Base-by-base conservation (phyloP, 2,797 vertebrate genomes). In the Denticeps clupeoides region DNA sequence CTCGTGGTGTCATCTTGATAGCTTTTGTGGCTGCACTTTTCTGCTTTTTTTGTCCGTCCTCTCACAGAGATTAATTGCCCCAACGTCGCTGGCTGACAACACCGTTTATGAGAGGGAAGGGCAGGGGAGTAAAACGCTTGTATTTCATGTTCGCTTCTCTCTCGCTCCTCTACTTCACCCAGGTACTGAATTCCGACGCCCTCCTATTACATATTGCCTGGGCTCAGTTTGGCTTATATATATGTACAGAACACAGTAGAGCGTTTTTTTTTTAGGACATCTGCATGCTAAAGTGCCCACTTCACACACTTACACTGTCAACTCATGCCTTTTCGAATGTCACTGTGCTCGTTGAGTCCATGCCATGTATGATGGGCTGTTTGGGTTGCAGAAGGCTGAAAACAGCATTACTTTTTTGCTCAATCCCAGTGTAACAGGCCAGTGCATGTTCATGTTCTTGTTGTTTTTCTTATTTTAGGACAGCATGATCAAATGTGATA, bases 51-150 rank as follows among this genome's bases (percentile, higher is more conserved):
- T 58, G 59, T 58, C 47, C 64, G 55, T 71, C 64, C 64, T 66
- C 60, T 55, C 45, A 56, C 68, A 55, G 54, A 82, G 79, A 82
- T 81, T 72, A 82, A 83, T 82, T 78, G 70, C 71, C 72, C 51
- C 49, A 49, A 52, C 47, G 56, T 45, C 48, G 50, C 51, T 25
- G 50, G 62, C 62, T 76, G 74, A 82, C 79, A 82, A 74, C 64
- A 68, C 67, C 55, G 18, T 79, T 83, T 77, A 81, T 75, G 68
- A 59, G 71, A 63, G 35, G 58, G 49, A 67, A 65, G 60, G 44
- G 47, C 53, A 5, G 46, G 41, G 56, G 64, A 72, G 58, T 50
- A 47, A 56, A 62, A 64, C 51, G 60, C 65, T 58, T 53, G 69
- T 56, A 64, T 69, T 70, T 80, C 60, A 69, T 63, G 50, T 12